Conservation (phyloP, 2,888 invertebrate genomes). For the Cosmia pyralina region DNA sequence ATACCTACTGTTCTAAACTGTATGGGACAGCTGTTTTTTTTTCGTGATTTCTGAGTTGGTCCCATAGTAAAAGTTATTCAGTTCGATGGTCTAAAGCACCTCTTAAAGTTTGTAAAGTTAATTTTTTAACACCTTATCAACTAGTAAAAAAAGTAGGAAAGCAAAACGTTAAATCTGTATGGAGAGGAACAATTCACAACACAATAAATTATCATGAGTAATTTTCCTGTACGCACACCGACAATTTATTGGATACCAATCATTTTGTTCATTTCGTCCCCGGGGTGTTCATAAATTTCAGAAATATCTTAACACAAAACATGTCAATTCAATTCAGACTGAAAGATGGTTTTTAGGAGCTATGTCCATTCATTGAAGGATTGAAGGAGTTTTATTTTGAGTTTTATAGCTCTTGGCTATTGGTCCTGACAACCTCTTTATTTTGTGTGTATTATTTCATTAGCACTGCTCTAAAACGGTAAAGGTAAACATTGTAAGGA, state of each 20-base stretch:
- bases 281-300: conserved; percentile 38
- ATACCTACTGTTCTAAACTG: no score
- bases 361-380: not conserved
- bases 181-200: conserved; percentile 34
- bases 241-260: conserved; percentile 58
- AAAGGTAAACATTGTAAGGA: no score
- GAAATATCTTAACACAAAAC: conserved; percentile 41
- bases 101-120: no score
- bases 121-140: not conserved
- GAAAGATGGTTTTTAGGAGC: not conserved
- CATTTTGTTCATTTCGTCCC: conserved; percentile 53
- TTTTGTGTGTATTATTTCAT: no score
- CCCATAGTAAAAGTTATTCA: no score
- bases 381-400: not conserved
- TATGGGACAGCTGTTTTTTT: no score
- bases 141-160: not conserved
- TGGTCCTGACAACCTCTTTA: no score
- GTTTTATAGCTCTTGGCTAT: no score
- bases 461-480: no score
- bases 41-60: no score
- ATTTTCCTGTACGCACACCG: conserved; percentile 56
- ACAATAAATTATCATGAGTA: conserved; percentile 59
- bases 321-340: conserved; percentile 42
- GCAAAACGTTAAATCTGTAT: conserved; percentile 22
- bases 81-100: no score